Base-by-base conservation (phyloP, 2,888 invertebrate genomes). In the Anarsia innoxiella region DNA sequence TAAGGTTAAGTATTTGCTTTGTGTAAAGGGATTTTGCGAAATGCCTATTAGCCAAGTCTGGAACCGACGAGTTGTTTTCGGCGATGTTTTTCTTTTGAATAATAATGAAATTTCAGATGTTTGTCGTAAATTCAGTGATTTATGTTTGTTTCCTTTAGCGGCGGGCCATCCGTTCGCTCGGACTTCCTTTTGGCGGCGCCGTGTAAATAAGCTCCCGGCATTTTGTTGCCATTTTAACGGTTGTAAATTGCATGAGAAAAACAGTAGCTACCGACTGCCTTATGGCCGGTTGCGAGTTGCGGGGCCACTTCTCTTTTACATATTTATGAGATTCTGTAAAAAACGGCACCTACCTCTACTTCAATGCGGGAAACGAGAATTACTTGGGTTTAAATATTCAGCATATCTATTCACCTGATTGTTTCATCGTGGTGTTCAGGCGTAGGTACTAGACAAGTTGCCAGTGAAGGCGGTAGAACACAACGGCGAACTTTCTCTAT, bases 121-220 rank as follows among this genome's bases (percentile, higher is more conserved):
- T 71, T 65, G 69, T 68, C 70, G 70, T 72, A 65, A 71, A 73
- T 69, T 72, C 59, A 53, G 68, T 74, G 77, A 82, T 80, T 82
- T 76, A 80, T 68, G 67, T 69, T 60, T 54, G 70, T 68, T 73
- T 73, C 69, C 68, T 60, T 62, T 56, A 60, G 56, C 58, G 59
- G 63, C 66, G 60, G 58, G 61, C 68, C 66, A 66, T 69, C 70
- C 70, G 69, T 60, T 66, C 56, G 62, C 55, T 66, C 60, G 69
- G 65, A 74, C 71, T 80, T 78, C 76, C 71, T 73, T 72, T 69
- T 49, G 59, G 57, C 53, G 67, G 62, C 63, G 70, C 61, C 67
- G 70, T 71, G 77, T 75, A 77, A 77, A 79, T 79, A 79, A 72
- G 66, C 65, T 63, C 56, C 63, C 56, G 61, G 60, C 59, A 59